phyloP scores from a whole-genome alignment of 2,888 invertebrate species.

The Clanis bilineata region DNA sequence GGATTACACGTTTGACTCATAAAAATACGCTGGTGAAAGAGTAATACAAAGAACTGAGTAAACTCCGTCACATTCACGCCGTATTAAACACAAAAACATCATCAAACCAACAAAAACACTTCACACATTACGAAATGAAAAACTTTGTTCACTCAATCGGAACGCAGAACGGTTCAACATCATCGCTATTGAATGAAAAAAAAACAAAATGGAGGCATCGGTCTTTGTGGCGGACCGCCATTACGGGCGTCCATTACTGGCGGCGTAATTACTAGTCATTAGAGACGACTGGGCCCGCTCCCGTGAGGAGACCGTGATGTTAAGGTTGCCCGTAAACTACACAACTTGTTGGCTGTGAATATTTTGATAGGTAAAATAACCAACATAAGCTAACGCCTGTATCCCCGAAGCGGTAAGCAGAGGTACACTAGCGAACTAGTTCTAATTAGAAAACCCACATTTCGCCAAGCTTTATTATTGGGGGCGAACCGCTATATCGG shows the following conservation, averaged over 20 bases:
- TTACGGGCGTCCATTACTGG: slow-evolving; percentile 69
- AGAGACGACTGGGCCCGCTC: slow-evolving; percentile 56
- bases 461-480: too few species aligned
- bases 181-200: slow-evolving; percentile 42
- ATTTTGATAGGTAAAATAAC: too few species aligned
- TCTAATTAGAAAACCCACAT: too few species aligned
- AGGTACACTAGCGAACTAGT: too few species aligned
- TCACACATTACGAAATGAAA: slow-evolving; percentile 34
- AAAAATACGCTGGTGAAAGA: not conserved
- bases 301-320: slow-evolving; percentile 44
- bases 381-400: too few species aligned
- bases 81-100: slow-evolving; percentile 26
- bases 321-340: slow-evolving; percentile 3
- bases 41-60: not conserved
- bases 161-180: slow-evolving; percentile 48
- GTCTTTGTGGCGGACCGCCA: slow-evolving; percentile 72
- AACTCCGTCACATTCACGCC: slow-evolving; percentile 9
- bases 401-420: too few species aligned
- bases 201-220: slow-evolving; percentile 61
- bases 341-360: slow-evolving; percentile 1
- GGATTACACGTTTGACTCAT: too few species aligned
- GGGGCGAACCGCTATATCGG: too few species aligned
- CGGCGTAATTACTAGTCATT: slow-evolving; percentile 77
- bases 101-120: slow-evolving; percentile 24
- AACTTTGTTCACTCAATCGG: slow-evolving; percentile 43